Percentiles rank a stretch among this genome's conserved stretches.
These are phyloP conservation scores for Pyrrhia umbra DNA, from an alignment of 2,888 invertebrate species.

Conservation along the genomic window DNA sequence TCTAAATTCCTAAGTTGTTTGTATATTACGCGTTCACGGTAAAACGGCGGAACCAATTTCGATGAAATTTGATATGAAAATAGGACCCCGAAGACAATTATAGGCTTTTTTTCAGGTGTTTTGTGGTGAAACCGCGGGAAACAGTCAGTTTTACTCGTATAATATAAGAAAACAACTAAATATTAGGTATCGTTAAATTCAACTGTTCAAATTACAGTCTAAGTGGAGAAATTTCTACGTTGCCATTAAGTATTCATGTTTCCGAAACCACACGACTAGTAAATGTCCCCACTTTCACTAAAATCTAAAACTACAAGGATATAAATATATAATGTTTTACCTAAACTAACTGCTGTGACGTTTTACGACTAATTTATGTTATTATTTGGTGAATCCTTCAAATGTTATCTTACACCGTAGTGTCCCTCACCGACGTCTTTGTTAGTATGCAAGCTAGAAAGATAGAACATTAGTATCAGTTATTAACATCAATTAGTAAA, in stretches of 20 bases:
- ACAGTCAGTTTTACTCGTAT: too few species aligned
- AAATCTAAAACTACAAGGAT: conserved; percentile 51
- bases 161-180: background rate
- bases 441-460: conserved; percentile 89
- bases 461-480: conserved; percentile 71
- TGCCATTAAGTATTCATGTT: conserved; percentile 67
- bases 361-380: conserved; percentile 71
- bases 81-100: too few species aligned
- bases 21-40: too few species aligned
- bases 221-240: conserved; percentile 66
- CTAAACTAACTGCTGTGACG: conserved; percentile 79
- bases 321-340: conserved; percentile 72
- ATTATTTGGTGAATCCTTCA: conserved; percentile 73
- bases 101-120: too few species aligned
- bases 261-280: conserved; percentile 56
- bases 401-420: conserved; percentile 88
- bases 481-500: conserved; percentile 37
- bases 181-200: conserved; percentile 44
- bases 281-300: conserved; percentile 61
- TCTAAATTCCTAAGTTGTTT: too few species aligned
- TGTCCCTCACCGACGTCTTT: conserved; percentile 81
- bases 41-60: too few species aligned
- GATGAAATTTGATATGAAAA: too few species aligned
- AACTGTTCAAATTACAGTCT: conserved; percentile 68
- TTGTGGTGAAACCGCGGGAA: too few species aligned